Base-by-base conservation (phyloP, 2,113 vertebrate species). In the Brienomyrus brachyistius region DNA sequence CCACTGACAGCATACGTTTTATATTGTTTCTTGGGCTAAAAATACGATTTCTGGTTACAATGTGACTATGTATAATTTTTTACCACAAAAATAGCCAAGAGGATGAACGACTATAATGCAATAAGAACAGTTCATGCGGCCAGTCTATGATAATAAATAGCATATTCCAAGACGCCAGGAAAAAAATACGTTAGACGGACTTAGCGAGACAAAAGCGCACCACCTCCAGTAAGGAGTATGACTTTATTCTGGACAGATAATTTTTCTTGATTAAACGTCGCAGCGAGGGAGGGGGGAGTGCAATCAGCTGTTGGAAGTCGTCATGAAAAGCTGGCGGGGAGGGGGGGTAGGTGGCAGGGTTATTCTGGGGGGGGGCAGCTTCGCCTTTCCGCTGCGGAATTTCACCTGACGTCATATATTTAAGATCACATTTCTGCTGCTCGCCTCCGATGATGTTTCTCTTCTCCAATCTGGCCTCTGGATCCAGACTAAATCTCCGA, bases 381-480 rank as follows among this genome's bases (percentile, higher is more conserved):
- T 87, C 59, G 59, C 85, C 56, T 82, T 84, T 66, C 74, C 52
- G 90, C 74, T 85, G 43, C 77, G 90, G 88, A 91, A 92, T 62
- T 89, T 88, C 90, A 87, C 87, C 87, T 91, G 89, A 91, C 88
- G 90, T 92, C 92, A 92, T 88, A 54, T 89, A 88, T 89, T 88
- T 85, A 70, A 87, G 88, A 89, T 91, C 92, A 62, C 27, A 91
- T 91, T 91, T 91, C 91, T 90, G 19, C 84, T 62, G 74, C 88
- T 51, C 59, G 84, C 62, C 62, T 70, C 27, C 48, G 86, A 90
- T 91, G 88, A 50, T 88, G 50, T 84, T 83, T 89, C 89, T 90
- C 90, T 90, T 92, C 94, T 94, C 93, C 94, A 93, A 94, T 88
- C 91, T 93, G 93, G 89, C 93, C 94, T 92, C 93, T 93, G 90